Base-by-base conservation (phyloP, 2,113 vertebrate species). In the Semnopithecus entellus region DNA sequence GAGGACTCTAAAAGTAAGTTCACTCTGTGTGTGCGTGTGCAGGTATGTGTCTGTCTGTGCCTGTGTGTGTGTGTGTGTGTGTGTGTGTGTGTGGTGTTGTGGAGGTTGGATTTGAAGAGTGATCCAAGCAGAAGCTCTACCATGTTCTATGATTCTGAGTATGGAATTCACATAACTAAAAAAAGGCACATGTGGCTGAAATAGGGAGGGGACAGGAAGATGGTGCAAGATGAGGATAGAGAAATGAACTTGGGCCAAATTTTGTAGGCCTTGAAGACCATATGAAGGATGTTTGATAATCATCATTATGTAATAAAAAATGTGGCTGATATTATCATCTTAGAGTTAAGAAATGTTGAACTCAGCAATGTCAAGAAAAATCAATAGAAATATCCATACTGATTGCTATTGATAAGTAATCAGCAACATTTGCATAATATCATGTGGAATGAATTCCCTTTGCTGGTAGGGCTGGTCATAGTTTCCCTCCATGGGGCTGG, bases 1-100 rank as follows among this genome's bases (percentile, higher is more conserved):
- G 55, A 95, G 55, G 38, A 92, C 59, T 76, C 17, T 92, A 48
- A 86, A 95, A 91, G 61, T 32, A 64, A 64, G 38, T 86, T 86
- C 7, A 61, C 35, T 83, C 23, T 76, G 7, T 45, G 9, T 83
- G 25, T 50, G 59, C 48, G 11, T 57, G 4, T 48, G 14, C 18
- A 23, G 82, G 25, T 35, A 48, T n/a, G 75, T 72, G 25, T 76
- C 6, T 83, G 32, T 50, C 20, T 57, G 4, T 57, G 32, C 23
- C 59, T 64, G 0, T 66, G 45, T 88, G 25, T 35, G 48, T 43
- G 66, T 75, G 23, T 76, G 48, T n/a, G n/a, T n/a, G n/a, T n/a
- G n/a, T n/a, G n/a, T 13, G 48, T 43, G 12, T 75, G 18, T 48
- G n/a, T 61, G 35, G 16, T 68, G 8, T 40, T 68, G 18, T 75